Conservation (phyloP, 2,888 invertebrate genomes). For the Encarsia formosa region DNA sequence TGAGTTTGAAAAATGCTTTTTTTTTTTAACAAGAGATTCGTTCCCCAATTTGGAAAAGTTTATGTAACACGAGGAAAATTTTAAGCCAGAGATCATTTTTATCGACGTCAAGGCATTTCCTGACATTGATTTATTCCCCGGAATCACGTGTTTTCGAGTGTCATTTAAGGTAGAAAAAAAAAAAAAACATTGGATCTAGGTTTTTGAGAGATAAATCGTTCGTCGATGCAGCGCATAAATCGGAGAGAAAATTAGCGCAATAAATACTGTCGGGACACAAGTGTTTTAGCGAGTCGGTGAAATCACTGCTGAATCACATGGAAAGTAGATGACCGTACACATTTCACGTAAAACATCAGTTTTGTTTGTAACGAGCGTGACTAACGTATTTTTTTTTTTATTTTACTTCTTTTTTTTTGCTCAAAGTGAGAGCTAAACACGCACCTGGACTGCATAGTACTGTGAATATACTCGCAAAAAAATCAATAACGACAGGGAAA, state of each 20-base stretch:
- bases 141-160: too few relatives aligned
- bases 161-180: background rate
- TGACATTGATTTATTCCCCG: background rate
- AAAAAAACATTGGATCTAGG: background rate
- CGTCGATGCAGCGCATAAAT: slow-evolving; percentile 13
- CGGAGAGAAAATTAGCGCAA: slow-evolving; percentile 15
- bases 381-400: too few relatives aligned
- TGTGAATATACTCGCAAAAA: slow-evolving; percentile 2
- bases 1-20: background rate
- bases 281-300: slow-evolving; percentile 1
- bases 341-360: slow-evolving; percentile 12
- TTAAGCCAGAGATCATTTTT: too few relatives aligned
- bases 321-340: background rate
- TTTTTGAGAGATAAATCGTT: slow-evolving; percentile 5
- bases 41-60: too few relatives aligned
- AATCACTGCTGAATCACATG: slow-evolving; percentile 13
- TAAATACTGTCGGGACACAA: slow-evolving; percentile 11
- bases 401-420: too few relatives aligned
- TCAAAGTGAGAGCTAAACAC: background rate
- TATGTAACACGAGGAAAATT: too few relatives aligned
- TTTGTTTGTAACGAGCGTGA: slow-evolving; percentile 11
- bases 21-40: background rate
- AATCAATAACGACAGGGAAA: too few relatives aligned
- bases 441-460: slow-evolving; percentile 1
- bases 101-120: too few relatives aligned